phyloP scores from a whole-genome alignment of 2,797 vertebrate genomes.

The Notolepis coatsorum region DNA sequence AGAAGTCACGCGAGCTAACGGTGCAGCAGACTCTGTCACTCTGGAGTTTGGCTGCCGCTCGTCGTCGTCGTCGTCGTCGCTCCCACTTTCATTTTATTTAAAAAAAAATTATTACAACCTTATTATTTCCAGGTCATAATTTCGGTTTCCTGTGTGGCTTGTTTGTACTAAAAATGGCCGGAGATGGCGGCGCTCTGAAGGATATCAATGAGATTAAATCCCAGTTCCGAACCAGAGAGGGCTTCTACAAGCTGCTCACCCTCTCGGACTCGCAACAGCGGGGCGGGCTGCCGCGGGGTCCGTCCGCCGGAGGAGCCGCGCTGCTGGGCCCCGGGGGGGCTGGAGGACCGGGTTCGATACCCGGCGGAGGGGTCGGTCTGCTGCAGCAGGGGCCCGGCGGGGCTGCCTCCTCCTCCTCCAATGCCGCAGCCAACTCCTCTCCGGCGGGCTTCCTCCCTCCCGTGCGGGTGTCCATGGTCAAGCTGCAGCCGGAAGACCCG shows the following conservation, averaged over 20 bases:
- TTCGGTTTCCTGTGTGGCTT: conserved; percentile 81
- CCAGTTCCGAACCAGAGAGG: conserved; percentile 93
- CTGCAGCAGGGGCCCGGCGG: conserved; percentile 84
- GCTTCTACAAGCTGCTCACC: conserved; percentile 92
- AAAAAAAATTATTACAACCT: conserved; percentile 30
- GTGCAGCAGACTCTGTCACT: not conserved
- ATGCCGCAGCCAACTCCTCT: conserved; percentile 79
- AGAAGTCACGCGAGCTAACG: not conserved
- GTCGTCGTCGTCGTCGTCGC: conserved; percentile 23
- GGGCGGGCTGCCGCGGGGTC: conserved; percentile 80
- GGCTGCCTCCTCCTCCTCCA: conserved; percentile 73
- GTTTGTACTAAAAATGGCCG: conserved; percentile 86
- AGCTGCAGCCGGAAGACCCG: conserved; percentile 87
- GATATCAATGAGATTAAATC: conserved; percentile 93
- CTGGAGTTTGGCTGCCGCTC: conserved; percentile 50
- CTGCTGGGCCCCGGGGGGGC: conserved; percentile 75
- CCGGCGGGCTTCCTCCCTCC: conserved; percentile 85
- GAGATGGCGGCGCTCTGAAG: conserved; percentile 86
- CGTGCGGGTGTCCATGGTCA: conserved; percentile 91
- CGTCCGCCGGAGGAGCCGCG: conserved; percentile 65
- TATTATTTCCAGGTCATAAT: conserved; percentile 82
- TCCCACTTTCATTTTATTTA: conserved; percentile 41
- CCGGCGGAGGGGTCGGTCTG: conserved; percentile 80
- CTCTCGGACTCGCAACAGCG: conserved; percentile 89
- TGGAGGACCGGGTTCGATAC: conserved; percentile 72